phyloP scores from a whole-genome alignment of 2,888 invertebrate species.

The Chloroclystis v-ata region DNA sequence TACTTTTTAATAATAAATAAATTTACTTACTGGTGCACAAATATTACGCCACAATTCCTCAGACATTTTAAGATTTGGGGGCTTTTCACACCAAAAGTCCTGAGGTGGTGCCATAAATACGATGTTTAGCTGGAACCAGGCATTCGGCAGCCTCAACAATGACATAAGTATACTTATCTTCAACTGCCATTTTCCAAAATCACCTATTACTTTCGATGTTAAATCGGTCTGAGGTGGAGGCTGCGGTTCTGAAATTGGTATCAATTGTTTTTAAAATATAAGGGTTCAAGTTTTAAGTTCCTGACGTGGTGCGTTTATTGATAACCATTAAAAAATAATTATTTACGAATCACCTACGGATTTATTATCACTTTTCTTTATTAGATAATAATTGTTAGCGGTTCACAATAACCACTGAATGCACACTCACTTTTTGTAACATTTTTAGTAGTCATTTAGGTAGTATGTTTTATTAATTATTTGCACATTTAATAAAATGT shows the following conservation, averaged over 20 bases:
- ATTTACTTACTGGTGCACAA: slow-evolving; percentile 53
- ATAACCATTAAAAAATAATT: too few species aligned
- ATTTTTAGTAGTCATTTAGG: too few species aligned
- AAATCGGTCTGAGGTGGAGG: slow-evolving; percentile 35
- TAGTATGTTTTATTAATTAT: too few species aligned
- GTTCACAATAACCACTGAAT: too few species aligned
- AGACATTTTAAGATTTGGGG: slow-evolving; percentile 41
- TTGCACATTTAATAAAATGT: background rate
- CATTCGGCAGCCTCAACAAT: slow-evolving; percentile 77
- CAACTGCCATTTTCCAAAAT: slow-evolving; percentile 80
- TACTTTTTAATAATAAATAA: too few species aligned
- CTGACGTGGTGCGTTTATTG: too few species aligned
- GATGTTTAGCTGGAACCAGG: slow-evolving; percentile 81
- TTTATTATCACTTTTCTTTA: too few species aligned
- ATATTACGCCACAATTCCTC: slow-evolving; percentile 67
- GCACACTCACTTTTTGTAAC: too few species aligned
- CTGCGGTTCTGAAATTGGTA: background rate
- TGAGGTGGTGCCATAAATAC: slow-evolving; percentile 80
- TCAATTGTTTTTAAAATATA: too few species aligned
- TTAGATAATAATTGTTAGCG: too few species aligned
- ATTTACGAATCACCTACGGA: too few species aligned
- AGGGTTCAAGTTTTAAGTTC: too few species aligned
- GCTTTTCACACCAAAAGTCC: slow-evolving; percentile 77
- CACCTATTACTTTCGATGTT: slow-evolving; percentile 65
- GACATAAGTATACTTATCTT: slow-evolving; percentile 74